phyloP scores from a whole-genome alignment of 2,888 invertebrate genomes.

The Pegoplata infirma region DNA sequence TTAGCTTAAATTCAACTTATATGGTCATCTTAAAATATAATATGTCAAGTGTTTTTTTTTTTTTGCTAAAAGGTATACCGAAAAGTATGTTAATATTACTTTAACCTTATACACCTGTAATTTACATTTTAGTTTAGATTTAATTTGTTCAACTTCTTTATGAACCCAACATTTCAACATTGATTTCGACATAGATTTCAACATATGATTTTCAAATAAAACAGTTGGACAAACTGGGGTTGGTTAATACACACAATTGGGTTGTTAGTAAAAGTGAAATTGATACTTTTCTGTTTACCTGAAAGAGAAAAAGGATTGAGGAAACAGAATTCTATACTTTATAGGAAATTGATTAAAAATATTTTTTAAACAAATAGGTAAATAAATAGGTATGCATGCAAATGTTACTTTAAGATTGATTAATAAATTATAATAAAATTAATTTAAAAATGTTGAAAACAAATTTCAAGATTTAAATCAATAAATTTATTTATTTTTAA shows the following conservation, averaged over 20 bases:
- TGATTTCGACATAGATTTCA: slow-evolving; percentile 11
- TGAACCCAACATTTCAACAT: slow-evolving; percentile 3
- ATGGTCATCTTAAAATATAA: neutral
- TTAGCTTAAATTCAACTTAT: too few species aligned
- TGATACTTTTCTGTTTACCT: slow-evolving; percentile 37
- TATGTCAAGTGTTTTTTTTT: slow-evolving; percentile 8
- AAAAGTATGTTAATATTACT: slow-evolving; percentile 21
- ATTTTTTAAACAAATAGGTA: slow-evolving; percentile 12
- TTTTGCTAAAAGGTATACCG: slow-evolving; percentile 4
- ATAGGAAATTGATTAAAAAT: slow-evolving; percentile 30
- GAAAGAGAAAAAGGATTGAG: neutral
- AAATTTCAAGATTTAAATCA: too few species aligned
- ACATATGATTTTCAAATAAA: slow-evolving; percentile 19
- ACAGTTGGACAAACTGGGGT: slow-evolving; percentile 21
- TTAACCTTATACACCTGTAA: slow-evolving; percentile 22
- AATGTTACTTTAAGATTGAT: too few species aligned
- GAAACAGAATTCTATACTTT: neutral
- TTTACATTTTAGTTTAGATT: slow-evolving; percentile 15
- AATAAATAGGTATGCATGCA: neutral
- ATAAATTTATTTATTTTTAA: neutral
- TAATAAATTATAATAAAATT: neutral
- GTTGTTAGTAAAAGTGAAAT: slow-evolving; percentile 28
- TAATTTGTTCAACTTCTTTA: neutral
- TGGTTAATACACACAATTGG: neutral
- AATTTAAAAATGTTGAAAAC: neutral